Evolutionary conservation across 2,888 invertebrate genomes (phyloP).

Genomic region (Sthenelais limicola): DNA sequence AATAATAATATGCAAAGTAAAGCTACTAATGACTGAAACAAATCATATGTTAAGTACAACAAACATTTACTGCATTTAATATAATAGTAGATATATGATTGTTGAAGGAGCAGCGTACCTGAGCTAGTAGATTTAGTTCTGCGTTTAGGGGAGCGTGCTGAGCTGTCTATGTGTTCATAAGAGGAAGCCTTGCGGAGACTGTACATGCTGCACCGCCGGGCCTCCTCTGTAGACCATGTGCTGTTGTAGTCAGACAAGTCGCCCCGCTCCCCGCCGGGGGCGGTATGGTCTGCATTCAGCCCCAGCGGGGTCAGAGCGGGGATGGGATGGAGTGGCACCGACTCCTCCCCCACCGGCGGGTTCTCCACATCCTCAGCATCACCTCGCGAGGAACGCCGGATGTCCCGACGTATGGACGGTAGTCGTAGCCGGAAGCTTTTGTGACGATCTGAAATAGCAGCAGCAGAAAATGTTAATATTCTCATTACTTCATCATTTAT

Average conservation of each 20-base stretch:
- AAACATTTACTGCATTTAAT: no score
- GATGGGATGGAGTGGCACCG: conserved; percentile 42
- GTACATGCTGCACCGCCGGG: conserved; percentile 46
- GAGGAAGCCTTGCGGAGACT: conserved; percentile 52
- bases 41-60: no score
- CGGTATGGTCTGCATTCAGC: not conserved
- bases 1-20: no score
- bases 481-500: no score
- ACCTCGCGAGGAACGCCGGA: conserved; percentile 51
- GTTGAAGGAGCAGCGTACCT: conserved; percentile 41
- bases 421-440: conserved; percentile 69
- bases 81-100: no score
- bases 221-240: conserved; percentile 36
- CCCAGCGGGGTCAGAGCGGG: conserved; percentile 17
- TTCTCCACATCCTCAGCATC: conserved; percentile 44
- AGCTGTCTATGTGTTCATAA: conserved; percentile 46
- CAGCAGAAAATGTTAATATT: no score
- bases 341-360: conserved; percentile 41
- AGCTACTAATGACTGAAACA: no score
- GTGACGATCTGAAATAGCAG: conserved; percentile 66
- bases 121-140: conserved; percentile 41
- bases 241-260: conserved; percentile 46
- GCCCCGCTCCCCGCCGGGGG: conserved; percentile 1
- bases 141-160: conserved; percentile 31
- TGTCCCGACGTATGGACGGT: conserved; percentile 68